These are phyloP conservation scores for Sebastes hopkinsi DNA, from an alignment of 2,797 vertebrate species.

Conservation along the genomic window DNA sequence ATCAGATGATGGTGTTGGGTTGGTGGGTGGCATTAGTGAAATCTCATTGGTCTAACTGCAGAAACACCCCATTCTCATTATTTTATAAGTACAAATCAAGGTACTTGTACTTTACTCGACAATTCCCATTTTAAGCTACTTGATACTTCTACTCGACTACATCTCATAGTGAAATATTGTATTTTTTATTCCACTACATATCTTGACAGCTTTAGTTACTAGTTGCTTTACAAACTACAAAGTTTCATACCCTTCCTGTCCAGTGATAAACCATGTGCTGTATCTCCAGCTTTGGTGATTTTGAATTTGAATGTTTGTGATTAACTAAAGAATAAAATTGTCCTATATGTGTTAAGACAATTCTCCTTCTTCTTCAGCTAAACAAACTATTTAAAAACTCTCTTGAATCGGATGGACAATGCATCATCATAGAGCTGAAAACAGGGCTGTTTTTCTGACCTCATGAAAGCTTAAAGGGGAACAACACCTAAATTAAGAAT, in stretches of 20 bases:
- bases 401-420: no score
- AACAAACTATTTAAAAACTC: no score
- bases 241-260: not conserved
- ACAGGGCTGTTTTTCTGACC: no score
- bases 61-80: slow-evolving; percentile 17
- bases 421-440: no score
- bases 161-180: not conserved
- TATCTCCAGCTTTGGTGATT: no score
- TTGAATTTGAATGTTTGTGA: not conserved
- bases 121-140: not conserved
- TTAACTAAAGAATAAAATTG: not conserved
- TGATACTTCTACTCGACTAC: not conserved
- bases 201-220: not conserved
- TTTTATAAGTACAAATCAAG: not conserved
- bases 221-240: not conserved
- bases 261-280: not conserved
- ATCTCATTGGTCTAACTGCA: slow-evolving; percentile 34
- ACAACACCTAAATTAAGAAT: no score
- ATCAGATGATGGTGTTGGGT: not conserved
- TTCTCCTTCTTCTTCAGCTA: no score
- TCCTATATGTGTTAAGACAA: not conserved
- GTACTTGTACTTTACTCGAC: not conserved
- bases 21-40: not conserved
- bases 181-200: not conserved
- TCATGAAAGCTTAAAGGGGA: no score